Conservation (phyloP, 2,113 vertebrate genomes). For the Archilochus colubris region DNA sequence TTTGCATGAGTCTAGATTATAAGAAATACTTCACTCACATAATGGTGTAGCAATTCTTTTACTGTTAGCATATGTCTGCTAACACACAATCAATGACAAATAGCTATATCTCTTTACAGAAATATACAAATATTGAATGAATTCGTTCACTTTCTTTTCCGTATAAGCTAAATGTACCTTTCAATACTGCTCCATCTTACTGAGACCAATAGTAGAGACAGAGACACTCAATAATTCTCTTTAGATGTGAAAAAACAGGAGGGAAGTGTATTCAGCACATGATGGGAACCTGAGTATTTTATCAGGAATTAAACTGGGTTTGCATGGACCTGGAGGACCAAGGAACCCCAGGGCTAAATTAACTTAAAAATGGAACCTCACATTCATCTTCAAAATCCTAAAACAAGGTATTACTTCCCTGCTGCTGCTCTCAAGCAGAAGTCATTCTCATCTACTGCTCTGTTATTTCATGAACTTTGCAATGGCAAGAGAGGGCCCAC, state of each 20-base stretch:
- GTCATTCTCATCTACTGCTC: conserved; percentile 62
- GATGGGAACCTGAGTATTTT: conserved; percentile 67
- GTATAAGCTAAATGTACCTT: conserved; percentile 58
- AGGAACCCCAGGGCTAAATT: neutral
- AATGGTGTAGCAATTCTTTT: conserved; percentile 58
- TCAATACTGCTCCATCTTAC: neutral
- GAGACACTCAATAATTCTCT: conserved; percentile 53
- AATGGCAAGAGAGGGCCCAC: neutral
- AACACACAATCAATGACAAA: neutral
- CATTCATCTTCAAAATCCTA: conserved; percentile 10
- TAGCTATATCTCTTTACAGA: neutral
- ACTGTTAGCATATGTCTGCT: conserved; percentile 44
- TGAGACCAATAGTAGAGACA: conserved; percentile 53
- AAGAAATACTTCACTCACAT: conserved; percentile 58
- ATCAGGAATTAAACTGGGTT: conserved; percentile 50
- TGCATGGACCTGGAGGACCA: conserved; percentile 35
- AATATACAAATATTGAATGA: conserved; percentile 38
- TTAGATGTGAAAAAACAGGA: conserved; percentile 63
- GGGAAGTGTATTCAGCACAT: conserved; percentile 59
- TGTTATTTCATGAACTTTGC: conserved; percentile 70
- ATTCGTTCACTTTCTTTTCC: conserved; percentile 34
- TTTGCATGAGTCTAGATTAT: conserved; percentile 69
- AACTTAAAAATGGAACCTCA: neutral
- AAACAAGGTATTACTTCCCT: conserved; percentile 58
- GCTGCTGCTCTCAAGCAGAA: conserved; percentile 59